phyloP scores from a whole-genome alignment of 2,113 vertebrate species.

The Equus quagga region DNA sequence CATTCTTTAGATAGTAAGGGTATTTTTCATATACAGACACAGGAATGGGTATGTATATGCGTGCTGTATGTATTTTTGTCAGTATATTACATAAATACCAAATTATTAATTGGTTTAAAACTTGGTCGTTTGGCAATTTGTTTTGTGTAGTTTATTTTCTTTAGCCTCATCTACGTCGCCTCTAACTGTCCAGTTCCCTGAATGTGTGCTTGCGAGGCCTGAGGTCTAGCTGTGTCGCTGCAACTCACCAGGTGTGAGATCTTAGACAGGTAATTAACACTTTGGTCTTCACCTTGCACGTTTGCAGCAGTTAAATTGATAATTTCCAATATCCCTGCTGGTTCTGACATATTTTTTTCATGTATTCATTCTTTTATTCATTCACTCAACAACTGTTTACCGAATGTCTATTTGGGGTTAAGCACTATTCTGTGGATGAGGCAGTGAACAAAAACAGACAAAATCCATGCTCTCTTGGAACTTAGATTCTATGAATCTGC shows the following conservation, averaged over 20 bases:
- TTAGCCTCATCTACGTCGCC: neutral
- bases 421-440: neutral
- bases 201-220: neutral
- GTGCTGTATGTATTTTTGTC: neutral
- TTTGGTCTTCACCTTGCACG: neutral
- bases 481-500: neutral
- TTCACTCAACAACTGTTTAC: neutral
- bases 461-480: neutral
- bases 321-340: neutral
- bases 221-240: neutral
- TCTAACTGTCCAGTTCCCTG: neutral
- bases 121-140: neutral
- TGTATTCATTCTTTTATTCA: neutral
- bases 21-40: neutral
- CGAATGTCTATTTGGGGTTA: neutral
- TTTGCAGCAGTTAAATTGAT: neutral
- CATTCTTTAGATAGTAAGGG: neutral
- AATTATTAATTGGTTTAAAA: neutral
- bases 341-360: neutral
- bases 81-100: neutral
- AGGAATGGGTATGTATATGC: neutral
- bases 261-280: neutral
- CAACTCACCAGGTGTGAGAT: neutral
- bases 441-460: neutral
- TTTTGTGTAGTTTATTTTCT: neutral